phyloP scores from a whole-genome alignment of 2,113 vertebrate genomes.

The Aegithalos caudatus region DNA sequence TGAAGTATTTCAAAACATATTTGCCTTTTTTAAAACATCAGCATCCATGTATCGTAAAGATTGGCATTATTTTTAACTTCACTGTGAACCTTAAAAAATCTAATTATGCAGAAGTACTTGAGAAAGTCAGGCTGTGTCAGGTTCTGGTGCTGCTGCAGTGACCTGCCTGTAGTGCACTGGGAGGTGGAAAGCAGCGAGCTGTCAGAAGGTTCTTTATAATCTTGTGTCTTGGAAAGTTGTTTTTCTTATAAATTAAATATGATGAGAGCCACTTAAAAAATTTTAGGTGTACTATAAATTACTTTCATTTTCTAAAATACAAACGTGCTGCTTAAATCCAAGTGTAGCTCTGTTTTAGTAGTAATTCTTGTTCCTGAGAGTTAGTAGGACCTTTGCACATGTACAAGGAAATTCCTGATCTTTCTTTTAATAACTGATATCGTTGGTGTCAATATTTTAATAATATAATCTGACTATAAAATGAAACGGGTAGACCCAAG shows the following conservation, averaged over 20 bases:
- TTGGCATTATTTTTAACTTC: neutral
- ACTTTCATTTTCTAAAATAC: no score
- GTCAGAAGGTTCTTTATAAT: neutral
- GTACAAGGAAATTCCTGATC: neutral
- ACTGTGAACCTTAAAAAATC: neutral
- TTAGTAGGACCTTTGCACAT: neutral
- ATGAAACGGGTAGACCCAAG: neutral
- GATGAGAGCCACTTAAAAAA: neutral
- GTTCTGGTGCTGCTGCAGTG: neutral
- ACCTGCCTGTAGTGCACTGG: neutral
- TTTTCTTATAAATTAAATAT: neutral
- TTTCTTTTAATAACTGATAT: neutral
- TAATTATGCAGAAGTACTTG: neutral
- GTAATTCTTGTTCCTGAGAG: neutral
- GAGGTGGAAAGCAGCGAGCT: neutral
- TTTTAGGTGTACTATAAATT: no score
- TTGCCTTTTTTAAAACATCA: neutral
- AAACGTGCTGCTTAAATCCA: neutral
- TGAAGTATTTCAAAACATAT: neutral
- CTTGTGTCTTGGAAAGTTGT: neutral
- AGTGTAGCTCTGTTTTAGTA: neutral
- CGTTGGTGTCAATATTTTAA: neutral
- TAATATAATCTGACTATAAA: neutral
- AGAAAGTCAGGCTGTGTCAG: neutral
- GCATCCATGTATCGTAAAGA: neutral